Conservation (phyloP, 2,888 invertebrate genomes). For the Ophion ellenae region DNA sequence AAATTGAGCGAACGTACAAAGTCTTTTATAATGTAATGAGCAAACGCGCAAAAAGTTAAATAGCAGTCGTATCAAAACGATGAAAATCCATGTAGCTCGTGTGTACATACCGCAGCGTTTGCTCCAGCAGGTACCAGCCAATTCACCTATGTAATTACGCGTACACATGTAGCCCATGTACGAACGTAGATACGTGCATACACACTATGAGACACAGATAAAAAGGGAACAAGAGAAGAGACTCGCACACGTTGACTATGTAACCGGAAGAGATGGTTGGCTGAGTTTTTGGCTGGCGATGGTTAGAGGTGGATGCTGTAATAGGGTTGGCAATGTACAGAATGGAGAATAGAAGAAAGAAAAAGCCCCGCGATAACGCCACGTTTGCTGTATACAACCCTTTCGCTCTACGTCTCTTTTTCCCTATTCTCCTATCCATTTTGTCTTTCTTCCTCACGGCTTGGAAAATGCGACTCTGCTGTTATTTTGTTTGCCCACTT, state of each 20-base stretch:
- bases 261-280: conserved; percentile 49
- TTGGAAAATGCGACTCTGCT: conserved; percentile 66
- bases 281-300: conserved; percentile 47
- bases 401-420: neutral
- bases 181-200: conserved; percentile 2
- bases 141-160: conserved; percentile 54
- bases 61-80: neutral
- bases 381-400: conserved; percentile 46
- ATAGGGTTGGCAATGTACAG: conserved; percentile 44
- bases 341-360: conserved; percentile 59
- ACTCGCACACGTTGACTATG: conserved; percentile 38
- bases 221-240: neutral
- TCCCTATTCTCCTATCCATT: conserved; percentile 2
- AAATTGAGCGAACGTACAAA: conserved; percentile 3
- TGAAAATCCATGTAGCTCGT: neutral
- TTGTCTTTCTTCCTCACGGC: conserved; percentile 26
- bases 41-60: neutral
- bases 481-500: conserved; percentile 75
- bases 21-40: conserved; percentile 9
- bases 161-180: conserved; percentile 32
- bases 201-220: conserved; percentile 15
- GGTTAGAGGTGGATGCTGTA: conserved; percentile 35
- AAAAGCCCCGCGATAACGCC: conserved; percentile 58
- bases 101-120: conserved; percentile 25
- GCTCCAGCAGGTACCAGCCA: conserved; percentile 29